phyloP scores from a whole-genome alignment of 2,113 vertebrate species.

The Gobius niger region DNA sequence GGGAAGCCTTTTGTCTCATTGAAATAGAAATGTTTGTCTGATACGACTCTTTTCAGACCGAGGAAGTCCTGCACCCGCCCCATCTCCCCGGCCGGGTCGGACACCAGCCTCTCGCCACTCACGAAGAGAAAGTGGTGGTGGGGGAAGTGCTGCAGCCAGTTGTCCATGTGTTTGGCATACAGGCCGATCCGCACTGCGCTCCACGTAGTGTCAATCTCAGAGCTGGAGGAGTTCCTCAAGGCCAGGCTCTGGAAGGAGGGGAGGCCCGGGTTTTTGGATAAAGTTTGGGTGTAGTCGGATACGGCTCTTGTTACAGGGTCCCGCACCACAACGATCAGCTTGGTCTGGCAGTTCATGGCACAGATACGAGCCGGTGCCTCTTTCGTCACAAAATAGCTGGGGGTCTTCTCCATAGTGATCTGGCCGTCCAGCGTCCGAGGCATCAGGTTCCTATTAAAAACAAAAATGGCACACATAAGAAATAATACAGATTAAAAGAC shows the following conservation, averaged over 20 bases:
- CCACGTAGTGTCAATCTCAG: constrained; percentile 88
- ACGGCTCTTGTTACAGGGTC: constrained; percentile 90
- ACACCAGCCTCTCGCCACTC: constrained; percentile 89
- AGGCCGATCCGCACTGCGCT: constrained; percentile 91
- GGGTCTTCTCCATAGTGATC: constrained; percentile 97
- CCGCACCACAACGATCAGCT: constrained; percentile 92
- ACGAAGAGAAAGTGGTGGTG: constrained; percentile 89
- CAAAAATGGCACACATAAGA: not conserved
- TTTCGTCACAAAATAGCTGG: constrained; percentile 93
- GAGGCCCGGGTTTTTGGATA: constrained; percentile 88
- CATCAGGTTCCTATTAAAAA: constrained; percentile 85
- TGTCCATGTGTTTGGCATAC: constrained; percentile 91
- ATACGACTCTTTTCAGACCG: constrained; percentile 87
- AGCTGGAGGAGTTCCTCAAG: constrained; percentile 84
- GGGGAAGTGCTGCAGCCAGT: constrained; percentile 89
- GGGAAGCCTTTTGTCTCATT: constrained; percentile 96
- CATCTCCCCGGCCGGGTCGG: constrained; percentile 87
- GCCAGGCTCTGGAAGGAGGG: constrained; percentile 88
- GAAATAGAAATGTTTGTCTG: constrained; percentile 93
- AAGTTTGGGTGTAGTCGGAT: constrained; percentile 91
- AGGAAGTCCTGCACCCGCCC: constrained; percentile 92
- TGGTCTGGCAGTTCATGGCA: constrained; percentile 84
- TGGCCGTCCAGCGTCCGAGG: constrained; percentile 89
- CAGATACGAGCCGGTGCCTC: constrained; percentile 85
- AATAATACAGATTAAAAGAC: not conserved